Conservation (phyloP, 2,113 vertebrate genomes). For the Toxotes jaculatrix region DNA sequence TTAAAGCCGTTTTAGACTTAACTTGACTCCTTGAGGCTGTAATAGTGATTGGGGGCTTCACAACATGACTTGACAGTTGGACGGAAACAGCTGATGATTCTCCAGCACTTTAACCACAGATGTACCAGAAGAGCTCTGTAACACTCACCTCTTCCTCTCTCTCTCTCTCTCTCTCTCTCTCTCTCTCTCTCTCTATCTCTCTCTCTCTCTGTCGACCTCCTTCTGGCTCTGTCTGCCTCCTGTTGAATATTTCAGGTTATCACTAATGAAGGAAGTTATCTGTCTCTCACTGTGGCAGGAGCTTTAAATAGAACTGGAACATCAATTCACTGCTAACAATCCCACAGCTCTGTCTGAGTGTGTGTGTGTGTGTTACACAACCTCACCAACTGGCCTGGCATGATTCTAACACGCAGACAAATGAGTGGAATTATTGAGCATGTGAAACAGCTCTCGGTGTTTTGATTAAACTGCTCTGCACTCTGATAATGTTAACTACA, state of each 20-base stretch:
- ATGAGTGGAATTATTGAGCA: constrained; percentile 16
- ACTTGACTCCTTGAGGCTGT: constrained; percentile 4
- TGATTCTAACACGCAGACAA: constrained; percentile 14
- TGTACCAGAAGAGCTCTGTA: neutral
- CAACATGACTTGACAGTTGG: neutral
- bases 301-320: constrained; percentile 65
- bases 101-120: constrained; percentile 8
- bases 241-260: constrained; percentile 73
- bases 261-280: constrained; percentile 65
- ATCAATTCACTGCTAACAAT: constrained; percentile 46
- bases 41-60: neutral
- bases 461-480: neutral
- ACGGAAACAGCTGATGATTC: constrained; percentile 26
- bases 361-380: constrained; percentile 23
- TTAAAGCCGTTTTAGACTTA: neutral
- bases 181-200: neutral
- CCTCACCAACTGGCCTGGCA: constrained; percentile 18
- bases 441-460: neutral
- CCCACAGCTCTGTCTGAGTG: neutral
- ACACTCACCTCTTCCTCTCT: neutral
- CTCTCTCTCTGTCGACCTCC: neutral
- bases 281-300: constrained; percentile 52
- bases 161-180: neutral
- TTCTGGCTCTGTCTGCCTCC: constrained; percentile 28
- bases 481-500: neutral